Evolutionary conservation across 1,140 invertebrate genomes (phyloP), one percentile per base, ranked within the genome.

Genomic region (Potamilus streckersoni): DNA sequence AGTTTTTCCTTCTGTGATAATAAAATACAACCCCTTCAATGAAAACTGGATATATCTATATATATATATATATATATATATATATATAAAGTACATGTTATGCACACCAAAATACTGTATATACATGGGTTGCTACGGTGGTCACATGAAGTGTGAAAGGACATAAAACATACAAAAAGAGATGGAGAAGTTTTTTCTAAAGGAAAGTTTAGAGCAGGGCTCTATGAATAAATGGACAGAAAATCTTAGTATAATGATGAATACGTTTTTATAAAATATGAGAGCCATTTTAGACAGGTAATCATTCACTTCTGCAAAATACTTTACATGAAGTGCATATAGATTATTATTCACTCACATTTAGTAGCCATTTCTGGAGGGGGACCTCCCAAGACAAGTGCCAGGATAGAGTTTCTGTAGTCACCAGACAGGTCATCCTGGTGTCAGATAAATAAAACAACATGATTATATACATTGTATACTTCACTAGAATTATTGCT

Each of bases 351-450:
- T 55, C 66, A 78, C 84, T 83, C 79, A 87, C 86, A 84, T 79
- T 83, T 86, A 31, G 81, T 65, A 27, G 82, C 77, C 60, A 70
- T 81, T 49, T 85, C 79, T 64, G 86, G 86, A 14, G 86, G 85
- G 2, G 79, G 77, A 31, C 86, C 86, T 71, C 86, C 86, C 13
- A 71, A 74, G 12, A 84, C 81, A 19, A 87, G 77, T 14, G 86
- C 80, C 70, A 87, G 73, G 15, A 87, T 79, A 27, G 83, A 62
- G 60, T 82, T 80, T 23, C 80, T 83, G 58, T 87, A 87, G 68
- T 87, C 86, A 56, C 85, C 85, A 56, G 79, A 76, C 2, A 82
- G 80, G 67, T 87, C 86, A 82, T 85, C 84, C 86, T 87, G 72
- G 55, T 75, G 76, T 71, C 23, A 16, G 15, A 57, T 59, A 58